Evolutionary conservation across 2,888 invertebrate species (phyloP), one percentile per base, ranked within the genome.

Genomic region (Iselma pallidipennis): DNA sequence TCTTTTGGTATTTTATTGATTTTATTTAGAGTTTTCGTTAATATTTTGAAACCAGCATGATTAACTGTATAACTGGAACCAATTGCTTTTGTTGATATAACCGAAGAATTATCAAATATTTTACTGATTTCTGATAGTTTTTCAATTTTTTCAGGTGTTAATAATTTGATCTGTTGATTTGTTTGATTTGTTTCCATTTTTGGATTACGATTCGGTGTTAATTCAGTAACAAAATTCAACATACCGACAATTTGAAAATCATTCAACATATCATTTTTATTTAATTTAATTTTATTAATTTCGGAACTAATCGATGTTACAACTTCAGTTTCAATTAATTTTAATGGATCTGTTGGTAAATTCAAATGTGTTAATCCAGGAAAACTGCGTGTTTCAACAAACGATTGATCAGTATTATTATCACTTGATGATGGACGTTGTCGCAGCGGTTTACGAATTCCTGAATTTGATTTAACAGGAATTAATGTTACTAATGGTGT

Each of bases 401-500:
- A 0, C 4, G 71, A 60, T 42, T 66, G 61, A 49, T 67, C 69
- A 25, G 63, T 55, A 9, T 80, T 74, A 12, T 67, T 81, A 49
- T 79, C 58, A 21, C 77, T 75, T 80, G 81, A 72, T 83, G 85
- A 45, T n/a, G 89, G 89, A 42, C 88, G 82, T 1, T 89, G 90
- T 70, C 90, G 82, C 49, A 91, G 81, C 0, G 91, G 91, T 65
- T 90, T 83, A 59, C 88, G 88, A 4, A 92, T 85, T 0, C 91
- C 92, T 0, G 91, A 87, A 79, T 93, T 92, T 1, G 92, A 93
- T 74, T 91, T 89, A 0, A 89, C 91, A 1, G 93, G 93, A 59
- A 91, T 82, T 45, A 92, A 79, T 0, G 92, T 92, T 1, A 87
- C 87, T 19, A 88, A 73, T n/a, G 82, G 81, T 55, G 79, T 70